These are phyloP conservation scores for Vespertilio murinus DNA, from an alignment of 2,797 vertebrate genomes.

Conservation along the genomic window DNA sequence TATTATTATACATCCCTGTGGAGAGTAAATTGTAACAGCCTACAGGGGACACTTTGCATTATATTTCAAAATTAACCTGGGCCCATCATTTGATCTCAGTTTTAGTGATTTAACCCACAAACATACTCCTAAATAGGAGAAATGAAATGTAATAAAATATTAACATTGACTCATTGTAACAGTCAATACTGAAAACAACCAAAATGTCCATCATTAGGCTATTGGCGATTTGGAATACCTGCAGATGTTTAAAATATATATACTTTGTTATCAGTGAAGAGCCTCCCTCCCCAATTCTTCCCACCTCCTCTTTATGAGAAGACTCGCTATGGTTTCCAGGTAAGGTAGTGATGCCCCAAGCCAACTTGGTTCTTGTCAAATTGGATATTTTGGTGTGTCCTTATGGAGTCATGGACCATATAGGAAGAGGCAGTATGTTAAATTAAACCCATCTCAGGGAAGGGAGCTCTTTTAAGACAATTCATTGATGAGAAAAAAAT, in stretches of 20 bases:
- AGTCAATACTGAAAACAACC: conserved; percentile 3
- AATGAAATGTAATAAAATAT: conserved; percentile 23
- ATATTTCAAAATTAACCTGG: not conserved
- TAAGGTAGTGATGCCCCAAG: not conserved
- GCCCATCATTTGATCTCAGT: not conserved
- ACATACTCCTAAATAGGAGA: not conserved
- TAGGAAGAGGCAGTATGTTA: not conserved
- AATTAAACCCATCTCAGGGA: not conserved
- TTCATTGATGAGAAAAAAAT: not conserved
- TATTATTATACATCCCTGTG: not conserved
- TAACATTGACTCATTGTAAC: not conserved
- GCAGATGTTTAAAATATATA: not conserved
- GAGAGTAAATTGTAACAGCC: not conserved
- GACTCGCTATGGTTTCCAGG: not conserved
- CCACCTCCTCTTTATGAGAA: not conserved
- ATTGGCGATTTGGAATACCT: not conserved
- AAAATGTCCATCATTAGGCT: not conserved
- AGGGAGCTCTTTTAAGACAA: not conserved
- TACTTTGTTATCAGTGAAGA: not conserved
- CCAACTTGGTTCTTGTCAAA: not conserved
- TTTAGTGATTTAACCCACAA: not conserved
- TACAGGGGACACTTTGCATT: not conserved
- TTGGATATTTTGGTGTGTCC: not conserved
- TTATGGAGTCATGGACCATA: not conserved
- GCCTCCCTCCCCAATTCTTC: not conserved